phyloP scores from a whole-genome alignment of 2,888 invertebrate genomes.

The Ecliptopera silaceata region DNA sequence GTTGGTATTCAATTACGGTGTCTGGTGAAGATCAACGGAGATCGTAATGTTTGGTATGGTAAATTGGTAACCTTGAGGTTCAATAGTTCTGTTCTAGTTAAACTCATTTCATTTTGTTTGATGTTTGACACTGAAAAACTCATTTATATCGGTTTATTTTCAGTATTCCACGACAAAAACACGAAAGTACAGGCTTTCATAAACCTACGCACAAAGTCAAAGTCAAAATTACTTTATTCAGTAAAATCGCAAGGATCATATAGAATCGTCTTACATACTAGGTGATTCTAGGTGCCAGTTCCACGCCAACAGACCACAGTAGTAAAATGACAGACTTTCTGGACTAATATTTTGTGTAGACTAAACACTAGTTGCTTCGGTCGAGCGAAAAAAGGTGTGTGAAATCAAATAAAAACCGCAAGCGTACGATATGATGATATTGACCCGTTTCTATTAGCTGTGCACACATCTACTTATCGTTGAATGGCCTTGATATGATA shows the following conservation, averaged over 20 bases:
- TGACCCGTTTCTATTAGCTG: too few species aligned
- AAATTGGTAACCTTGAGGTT: constrained; percentile 11
- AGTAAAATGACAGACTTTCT: too few species aligned
- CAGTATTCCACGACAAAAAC: constrained; percentile 3
- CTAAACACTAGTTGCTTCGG: not conserved
- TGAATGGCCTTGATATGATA: not conserved
- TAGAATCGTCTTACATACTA: too few species aligned
- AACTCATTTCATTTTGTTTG: constrained; percentile 10
- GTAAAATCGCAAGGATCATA: too few species aligned
- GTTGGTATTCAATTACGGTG: constrained; percentile 17
- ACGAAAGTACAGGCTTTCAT: not conserved
- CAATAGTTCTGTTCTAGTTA: not conserved
- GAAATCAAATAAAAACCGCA: too few species aligned
- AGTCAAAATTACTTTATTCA: too few species aligned
- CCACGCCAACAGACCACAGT: too few species aligned
- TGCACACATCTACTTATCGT: not conserved
- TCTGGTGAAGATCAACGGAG: constrained; percentile 25
- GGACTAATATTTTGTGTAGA: too few species aligned
- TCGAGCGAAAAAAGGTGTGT: not conserved
- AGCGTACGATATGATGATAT: too few species aligned
- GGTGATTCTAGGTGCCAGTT: too few species aligned
- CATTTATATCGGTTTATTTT: constrained; percentile 11
- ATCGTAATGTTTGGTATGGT: constrained; percentile 21
- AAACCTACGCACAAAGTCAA: too few species aligned
- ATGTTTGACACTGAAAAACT: constrained; percentile 21